Evolutionary conservation across 2,888 invertebrate genomes (phyloP).

Genomic region (Teleiodes luculella): DNA sequence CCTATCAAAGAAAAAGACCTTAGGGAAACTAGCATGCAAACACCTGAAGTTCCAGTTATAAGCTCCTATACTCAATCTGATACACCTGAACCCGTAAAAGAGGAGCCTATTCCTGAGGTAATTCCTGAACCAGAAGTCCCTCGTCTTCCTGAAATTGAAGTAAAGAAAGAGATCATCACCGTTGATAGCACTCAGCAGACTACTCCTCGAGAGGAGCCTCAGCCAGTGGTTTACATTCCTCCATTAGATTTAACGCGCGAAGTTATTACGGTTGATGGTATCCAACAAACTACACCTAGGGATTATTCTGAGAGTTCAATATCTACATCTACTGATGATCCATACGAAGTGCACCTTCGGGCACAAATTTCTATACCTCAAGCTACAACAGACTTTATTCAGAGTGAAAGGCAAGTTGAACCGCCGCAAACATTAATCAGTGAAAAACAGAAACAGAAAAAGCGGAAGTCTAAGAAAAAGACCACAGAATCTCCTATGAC

Average conservation of each 20-base stretch:
- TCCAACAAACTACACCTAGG: conserved; percentile 79
- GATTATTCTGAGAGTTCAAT: conserved; percentile 71
- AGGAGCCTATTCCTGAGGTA: conserved; percentile 24
- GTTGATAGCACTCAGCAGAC: conserved; percentile 47
- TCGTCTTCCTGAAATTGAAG: background rate
- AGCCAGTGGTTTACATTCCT: conserved; percentile 21
- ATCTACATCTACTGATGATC: conserved; percentile 73
- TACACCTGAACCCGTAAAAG: conserved; percentile 39
- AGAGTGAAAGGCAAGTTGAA: conserved; percentile 56
- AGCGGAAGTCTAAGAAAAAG: conserved; percentile 62
- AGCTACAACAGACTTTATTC: conserved; percentile 56
- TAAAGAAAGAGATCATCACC: conserved; percentile 32
- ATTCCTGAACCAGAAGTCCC: conserved; percentile 15
- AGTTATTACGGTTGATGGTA: conserved; percentile 40
- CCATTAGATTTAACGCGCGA: conserved; percentile 37
- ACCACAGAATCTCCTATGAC: conserved; percentile 57
- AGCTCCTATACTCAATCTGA: conserved; percentile 69
- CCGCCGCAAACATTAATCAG: conserved; percentile 46
- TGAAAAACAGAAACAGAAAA: conserved; percentile 62
- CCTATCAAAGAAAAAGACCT: conserved; percentile 51
- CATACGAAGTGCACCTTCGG: conserved; percentile 80
- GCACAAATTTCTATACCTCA: conserved; percentile 78
- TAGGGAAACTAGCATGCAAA: conserved; percentile 59
- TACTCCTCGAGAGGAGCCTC: conserved; percentile 31
- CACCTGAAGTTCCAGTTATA: conserved; percentile 54